Conservation (phyloP, 2,888 invertebrate genomes). For the Thymelicus sylvestris region DNA sequence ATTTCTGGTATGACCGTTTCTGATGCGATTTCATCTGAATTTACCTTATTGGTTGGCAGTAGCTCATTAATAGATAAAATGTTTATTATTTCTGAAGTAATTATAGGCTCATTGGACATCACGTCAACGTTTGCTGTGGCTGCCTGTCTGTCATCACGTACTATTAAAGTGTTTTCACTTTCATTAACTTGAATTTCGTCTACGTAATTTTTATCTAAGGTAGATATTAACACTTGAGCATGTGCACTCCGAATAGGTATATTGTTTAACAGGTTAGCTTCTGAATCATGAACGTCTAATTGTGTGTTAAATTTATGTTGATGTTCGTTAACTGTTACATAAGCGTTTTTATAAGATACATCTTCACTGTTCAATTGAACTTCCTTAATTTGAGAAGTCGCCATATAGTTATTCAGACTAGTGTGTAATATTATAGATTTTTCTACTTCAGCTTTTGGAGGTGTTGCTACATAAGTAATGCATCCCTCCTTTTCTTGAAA, state of each 20-base stretch:
- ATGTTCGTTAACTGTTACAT: constrained; percentile 85
- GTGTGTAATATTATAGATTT: constrained; percentile 72
- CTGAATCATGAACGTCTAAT: constrained; percentile 86
- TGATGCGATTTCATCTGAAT: constrained; percentile 58
- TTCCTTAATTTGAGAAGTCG: constrained; percentile 88
- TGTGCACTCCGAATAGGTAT: constrained; percentile 50
- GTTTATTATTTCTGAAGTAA: constrained; percentile 81
- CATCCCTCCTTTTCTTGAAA: constrained; percentile 88
- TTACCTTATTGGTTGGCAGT: constrained; percentile 80
- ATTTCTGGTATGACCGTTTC: constrained; percentile 84
- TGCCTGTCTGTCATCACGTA: constrained; percentile 77
- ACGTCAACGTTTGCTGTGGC: constrained; percentile 85
- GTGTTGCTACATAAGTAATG: constrained; percentile 67
- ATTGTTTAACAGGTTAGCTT: constrained; percentile 55
- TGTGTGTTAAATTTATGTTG: constrained; percentile 85
- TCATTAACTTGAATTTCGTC: constrained; percentile 87
- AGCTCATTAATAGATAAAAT: constrained; percentile 78
- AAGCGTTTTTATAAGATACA: constrained; percentile 81
- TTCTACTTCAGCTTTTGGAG: constrained; percentile 60
- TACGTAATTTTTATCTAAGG: constrained; percentile 84
- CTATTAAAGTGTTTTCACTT: constrained; percentile 84
- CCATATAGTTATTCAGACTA: constrained; percentile 85
- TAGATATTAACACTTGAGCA: constrained; percentile 78
- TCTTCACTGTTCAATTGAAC: constrained; percentile 79
- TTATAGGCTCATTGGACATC: constrained; percentile 84